Evolutionary conservation across 2,888 invertebrate genomes (phyloP).

Genomic region (Aricia artaxerxes): DNA sequence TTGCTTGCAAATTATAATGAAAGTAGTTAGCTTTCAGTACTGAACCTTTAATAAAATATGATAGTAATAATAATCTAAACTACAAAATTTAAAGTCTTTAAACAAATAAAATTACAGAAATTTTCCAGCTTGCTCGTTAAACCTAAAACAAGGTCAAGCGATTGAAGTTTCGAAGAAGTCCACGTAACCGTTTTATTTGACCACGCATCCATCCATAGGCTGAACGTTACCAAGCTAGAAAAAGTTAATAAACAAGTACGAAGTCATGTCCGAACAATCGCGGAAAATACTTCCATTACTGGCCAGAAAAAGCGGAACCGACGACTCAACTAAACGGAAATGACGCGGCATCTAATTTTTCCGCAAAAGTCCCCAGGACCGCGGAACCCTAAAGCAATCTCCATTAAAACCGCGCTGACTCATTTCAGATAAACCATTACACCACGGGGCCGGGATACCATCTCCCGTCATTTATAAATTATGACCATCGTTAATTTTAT

Average conservation of each 20-base stretch:
- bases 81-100: no score
- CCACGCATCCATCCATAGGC: neutral
- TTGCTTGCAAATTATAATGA: neutral
- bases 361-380: neutral
- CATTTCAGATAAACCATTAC: conserved; percentile 6
- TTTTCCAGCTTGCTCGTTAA: no score
- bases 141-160: no score
- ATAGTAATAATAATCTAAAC: no score
- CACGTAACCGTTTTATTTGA: no score
- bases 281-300: conserved; percentile 24
- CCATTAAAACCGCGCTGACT: conserved; percentile 17
- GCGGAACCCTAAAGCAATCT: conserved; percentile 8
- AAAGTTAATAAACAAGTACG: neutral
- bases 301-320: conserved; percentile 9
- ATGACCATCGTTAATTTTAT: conserved; percentile 15
- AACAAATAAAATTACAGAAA: no score
- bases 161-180: no score
- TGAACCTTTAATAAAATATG: no score
- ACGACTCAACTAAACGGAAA: neutral
- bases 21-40: no score
- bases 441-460: neutral
- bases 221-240: neutral
- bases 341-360: conserved; percentile 10
- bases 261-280: neutral
- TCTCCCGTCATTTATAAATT: conserved; percentile 9